Base-by-base conservation (phyloP, 1,140 invertebrate genomes). In the Aphidius ervi region DNA sequence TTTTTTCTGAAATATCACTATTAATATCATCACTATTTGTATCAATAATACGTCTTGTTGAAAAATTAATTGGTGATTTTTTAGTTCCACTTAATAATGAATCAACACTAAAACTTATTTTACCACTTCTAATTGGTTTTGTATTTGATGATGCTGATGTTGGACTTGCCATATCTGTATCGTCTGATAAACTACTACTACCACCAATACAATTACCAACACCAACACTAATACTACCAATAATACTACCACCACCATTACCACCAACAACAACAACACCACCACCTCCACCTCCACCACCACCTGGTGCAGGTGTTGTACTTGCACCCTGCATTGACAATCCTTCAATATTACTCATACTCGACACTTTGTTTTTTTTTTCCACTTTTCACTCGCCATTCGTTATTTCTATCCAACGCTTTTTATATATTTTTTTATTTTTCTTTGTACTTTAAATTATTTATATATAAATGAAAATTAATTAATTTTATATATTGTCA, bases 71-170 rank as follows among this genome's bases (percentile, higher is more conserved):
- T 39, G 70, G 68, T 37, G 73, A 71, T 59, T 74, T 76, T 63
- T 73, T 76, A 62, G 77, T 79, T 53, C 77, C 70, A 65, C 78
- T 80, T 9, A 80, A 67, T 56, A 80, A 61, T 42, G 77, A 58
- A 60, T 80, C 78, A 43, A 80, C 78, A 68, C 78, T 80, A 61
- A 80, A 80, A 66, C 75, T 79, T 63, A 79, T 80, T 57, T 79
- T 80, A 39, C 76, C 77, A 58, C 73, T 77, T 23, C 77, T 72
- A 31, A 31, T 31, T 10, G 77, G 75, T 55, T 79, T 80, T 47
- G 78, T 60, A 46, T 73, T 74, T 45, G 76, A 72, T 20, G 76
- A 74, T 6, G 75, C 74, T 48, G 77, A 77, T 39, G 74, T 76
- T 41, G 76, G 69, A 6, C 71, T 76, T 31, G 76, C 75, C 76